Evolutionary conservation across 1,140 invertebrate genomes (phyloP).

Genomic region (Theocolax elegans): DNA sequence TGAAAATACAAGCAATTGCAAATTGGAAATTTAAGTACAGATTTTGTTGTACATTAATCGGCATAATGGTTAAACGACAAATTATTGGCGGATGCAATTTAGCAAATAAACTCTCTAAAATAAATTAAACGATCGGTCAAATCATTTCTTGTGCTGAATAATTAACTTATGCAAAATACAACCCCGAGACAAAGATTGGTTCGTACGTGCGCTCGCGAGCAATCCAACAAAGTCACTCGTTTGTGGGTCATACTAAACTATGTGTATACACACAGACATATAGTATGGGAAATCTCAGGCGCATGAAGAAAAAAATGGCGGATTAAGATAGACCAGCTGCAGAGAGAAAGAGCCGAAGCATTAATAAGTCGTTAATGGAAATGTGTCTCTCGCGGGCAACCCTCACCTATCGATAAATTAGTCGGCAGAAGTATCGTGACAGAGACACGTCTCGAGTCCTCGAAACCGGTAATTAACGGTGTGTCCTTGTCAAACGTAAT

Average conservation of each 20-base stretch:
- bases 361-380: constrained; percentile 36
- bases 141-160: not conserved
- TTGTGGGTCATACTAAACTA: constrained; percentile 7
- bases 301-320: constrained; percentile 16
- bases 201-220: not conserved
- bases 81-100: too few relatives aligned
- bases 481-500: not conserved
- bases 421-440: not conserved
- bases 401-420: constrained; percentile 34
- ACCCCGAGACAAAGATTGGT: constrained; percentile 10
- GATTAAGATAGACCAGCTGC: not conserved
- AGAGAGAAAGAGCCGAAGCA: not conserved
- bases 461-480: constrained; percentile 26
- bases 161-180: constrained; percentile 3
- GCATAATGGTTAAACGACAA: too few relatives aligned
- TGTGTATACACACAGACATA: not conserved
- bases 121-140: constrained; percentile 23
- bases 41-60: not conserved
- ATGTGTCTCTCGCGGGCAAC: constrained; percentile 1
- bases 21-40: constrained; percentile 6
- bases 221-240: constrained; percentile 2
- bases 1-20: not conserved
- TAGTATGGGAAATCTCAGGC: constrained; percentile 12
- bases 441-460: not conserved
- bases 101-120: too few relatives aligned